These are phyloP conservation scores for Notiomystis cincta DNA, from an alignment of 2,113 vertebrate genomes.

Conservation along the genomic window DNA sequence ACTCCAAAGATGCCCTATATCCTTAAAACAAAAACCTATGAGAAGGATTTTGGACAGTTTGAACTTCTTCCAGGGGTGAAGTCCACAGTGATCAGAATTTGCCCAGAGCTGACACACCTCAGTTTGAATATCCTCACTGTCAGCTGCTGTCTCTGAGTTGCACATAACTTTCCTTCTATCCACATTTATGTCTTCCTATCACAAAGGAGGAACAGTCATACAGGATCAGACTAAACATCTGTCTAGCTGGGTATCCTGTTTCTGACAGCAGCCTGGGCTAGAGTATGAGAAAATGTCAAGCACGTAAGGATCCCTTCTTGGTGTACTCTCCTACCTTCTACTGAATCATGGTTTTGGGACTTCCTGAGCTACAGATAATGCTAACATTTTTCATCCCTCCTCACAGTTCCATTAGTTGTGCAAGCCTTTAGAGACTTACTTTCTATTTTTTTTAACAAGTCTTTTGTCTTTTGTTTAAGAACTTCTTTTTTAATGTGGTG, in stretches of 20 bases:
- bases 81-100: background rate
- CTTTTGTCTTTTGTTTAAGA: background rate
- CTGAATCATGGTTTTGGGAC: conserved; percentile 50
- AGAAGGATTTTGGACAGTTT: background rate
- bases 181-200: conserved; percentile 39
- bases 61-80: background rate
- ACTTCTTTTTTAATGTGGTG: background rate
- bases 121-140: background rate
- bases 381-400: conserved; percentile 17
- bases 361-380: conserved; percentile 54
- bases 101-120: background rate
- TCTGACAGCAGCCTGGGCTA: conserved; percentile 55
- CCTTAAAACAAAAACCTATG: background rate
- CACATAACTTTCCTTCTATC: conserved; percentile 18
- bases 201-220: conserved; percentile 22
- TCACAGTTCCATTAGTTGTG: background rate
- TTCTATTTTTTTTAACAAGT: background rate
- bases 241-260: conserved; percentile 57
- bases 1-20: background rate
- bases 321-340: conserved; percentile 28
- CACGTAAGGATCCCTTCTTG: background rate
- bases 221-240: conserved; percentile 67
- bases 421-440: background rate
- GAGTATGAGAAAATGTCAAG: conserved; percentile 35
- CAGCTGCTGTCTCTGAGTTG: background rate